Evolutionary conservation across 1,140 invertebrate species (phyloP), one percentile per base, ranked within the genome.

Genomic region (Propsilocerus akamusi): DNA sequence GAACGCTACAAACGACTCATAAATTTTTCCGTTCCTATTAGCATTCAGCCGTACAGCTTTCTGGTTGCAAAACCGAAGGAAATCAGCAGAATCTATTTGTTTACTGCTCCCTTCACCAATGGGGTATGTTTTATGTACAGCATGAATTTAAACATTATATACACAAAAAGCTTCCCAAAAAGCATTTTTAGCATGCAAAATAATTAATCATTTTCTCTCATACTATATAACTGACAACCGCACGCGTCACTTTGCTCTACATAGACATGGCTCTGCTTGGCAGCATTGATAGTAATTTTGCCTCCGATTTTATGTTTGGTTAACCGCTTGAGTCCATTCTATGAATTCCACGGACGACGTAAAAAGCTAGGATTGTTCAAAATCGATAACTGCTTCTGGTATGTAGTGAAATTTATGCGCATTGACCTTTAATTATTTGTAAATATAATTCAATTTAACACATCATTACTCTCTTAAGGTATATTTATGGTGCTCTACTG

Each of bases 401-500:
- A 30, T 12, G 7, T 12, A 30, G n/a, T n/a, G n/a, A n/a, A n/a
- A n/a, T n/a, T n/a, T n/a, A n/a, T n/a, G n/a, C n/a, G n/a, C n/a
- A n/a, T n/a, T n/a, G n/a, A n/a, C n/a, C n/a, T n/a, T n/a, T n/a
- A n/a, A n/a, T n/a, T n/a, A n/a, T n/a, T n/a, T n/a, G n/a, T n/a
- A n/a, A n/a, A n/a, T n/a, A n/a, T n/a, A n/a, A n/a, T n/a, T n/a
- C n/a, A n/a, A n/a, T n/a, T n/a, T n/a, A n/a, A n/a, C n/a, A n/a
- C n/a, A n/a, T n/a, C n/a, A 4, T 3, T 30, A 12, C 14, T 30
- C 10, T 30, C 10, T 12, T 30, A 12, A 30, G 28, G 28, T 93
- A 93, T 56, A 75, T 89, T 57, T 92, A 88, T 62, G 89, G 88
- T 0, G 86, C 90, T 12, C 67, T 94, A 41, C 67, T 94, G 12